These are phyloP conservation scores for Cranoglanis bouderius DNA, from an alignment of 2,113 vertebrate genomes.

Conservation along the genomic window DNA sequence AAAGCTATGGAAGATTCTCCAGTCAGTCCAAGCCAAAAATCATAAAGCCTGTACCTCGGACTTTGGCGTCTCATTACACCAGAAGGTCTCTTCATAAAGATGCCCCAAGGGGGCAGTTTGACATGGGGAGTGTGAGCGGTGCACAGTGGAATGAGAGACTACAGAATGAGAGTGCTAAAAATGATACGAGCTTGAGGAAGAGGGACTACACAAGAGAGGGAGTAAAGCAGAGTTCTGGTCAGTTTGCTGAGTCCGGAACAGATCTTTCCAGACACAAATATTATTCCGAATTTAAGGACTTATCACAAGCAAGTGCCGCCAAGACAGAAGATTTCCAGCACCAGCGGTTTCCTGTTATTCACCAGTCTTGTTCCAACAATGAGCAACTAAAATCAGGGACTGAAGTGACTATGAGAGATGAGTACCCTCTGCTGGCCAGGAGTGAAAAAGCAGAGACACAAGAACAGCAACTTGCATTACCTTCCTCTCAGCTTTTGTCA, in stretches of 20 bases:
- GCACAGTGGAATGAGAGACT: constrained; percentile 20
- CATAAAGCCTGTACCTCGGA: constrained; percentile 36
- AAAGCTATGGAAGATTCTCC: constrained; percentile 20
- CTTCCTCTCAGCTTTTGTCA: constrained; percentile 64
- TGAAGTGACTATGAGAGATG: constrained; percentile 18
- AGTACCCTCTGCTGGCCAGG: constrained; percentile 46
- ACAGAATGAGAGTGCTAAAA: constrained; percentile 18
- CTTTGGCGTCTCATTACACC: constrained; percentile 19
- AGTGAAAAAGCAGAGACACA: constrained; percentile 31
- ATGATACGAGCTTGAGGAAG: constrained; percentile 49
- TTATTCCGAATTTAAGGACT: constrained; percentile 5
- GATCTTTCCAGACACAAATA: constrained; percentile 17
- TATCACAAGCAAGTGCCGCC: neutral
- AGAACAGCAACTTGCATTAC: constrained; percentile 25
- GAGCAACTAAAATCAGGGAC: constrained; percentile 10
- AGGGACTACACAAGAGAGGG: constrained; percentile 15
- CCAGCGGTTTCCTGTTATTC: neutral
- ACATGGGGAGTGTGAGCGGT: neutral
- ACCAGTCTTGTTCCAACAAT: neutral
- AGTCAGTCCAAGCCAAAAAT: constrained; percentile 27
- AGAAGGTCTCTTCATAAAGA: constrained; percentile 12
- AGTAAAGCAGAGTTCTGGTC: constrained; percentile 12
- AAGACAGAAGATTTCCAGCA: constrained; percentile 18
- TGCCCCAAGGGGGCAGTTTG: neutral
- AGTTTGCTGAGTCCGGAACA: neutral